phyloP scores from a whole-genome alignment of 2,888 invertebrate species.

The Epistrophe grossulariae region DNA sequence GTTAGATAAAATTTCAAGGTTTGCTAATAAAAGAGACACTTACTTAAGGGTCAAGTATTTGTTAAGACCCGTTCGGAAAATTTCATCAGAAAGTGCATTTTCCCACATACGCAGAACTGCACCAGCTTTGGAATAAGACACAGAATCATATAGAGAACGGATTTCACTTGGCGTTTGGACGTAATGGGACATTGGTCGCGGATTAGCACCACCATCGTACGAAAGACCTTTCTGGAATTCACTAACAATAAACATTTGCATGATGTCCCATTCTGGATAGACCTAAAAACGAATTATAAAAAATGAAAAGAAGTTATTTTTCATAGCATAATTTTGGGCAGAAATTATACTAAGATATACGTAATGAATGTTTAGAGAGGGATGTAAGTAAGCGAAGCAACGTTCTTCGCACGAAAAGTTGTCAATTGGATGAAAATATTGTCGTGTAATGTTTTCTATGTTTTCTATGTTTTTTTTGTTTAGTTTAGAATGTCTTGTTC shows the following conservation, averaged over 20 bases:
- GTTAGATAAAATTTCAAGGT: neutral
- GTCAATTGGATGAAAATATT: too few relatives aligned
- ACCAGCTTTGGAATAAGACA: conserved; percentile 95
- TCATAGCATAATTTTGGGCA: too few relatives aligned
- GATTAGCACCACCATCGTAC: conserved; percentile 89
- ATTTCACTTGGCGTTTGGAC: conserved; percentile 94
- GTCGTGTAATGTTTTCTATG: too few relatives aligned
- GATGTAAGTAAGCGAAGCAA: too few relatives aligned
- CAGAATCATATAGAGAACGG: conserved; percentile 91
- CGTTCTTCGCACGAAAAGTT: too few relatives aligned
- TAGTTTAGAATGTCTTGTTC: too few relatives aligned
- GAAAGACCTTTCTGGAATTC: conserved; percentile 90
- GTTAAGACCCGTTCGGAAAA: conserved; percentile 80
- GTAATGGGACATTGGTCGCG: conserved; percentile 92
- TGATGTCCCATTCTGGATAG: conserved; percentile 88
- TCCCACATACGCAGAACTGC: conserved; percentile 84
- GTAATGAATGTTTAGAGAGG: too few relatives aligned
- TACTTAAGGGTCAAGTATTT: conserved; percentile 78
- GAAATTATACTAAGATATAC: too few relatives aligned
- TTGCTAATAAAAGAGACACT: neutral
- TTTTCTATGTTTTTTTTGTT: too few relatives aligned
- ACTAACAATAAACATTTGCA: conserved; percentile 90
- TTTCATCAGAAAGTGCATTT: conserved; percentile 79
- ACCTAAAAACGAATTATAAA: conserved; percentile 82
- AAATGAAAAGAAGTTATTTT: neutral